Percentiles rank a stretch among this genome's conserved stretches.
Conservation (phyloP, 2,113 vertebrate genomes). For the Otus sunia region DNA sequence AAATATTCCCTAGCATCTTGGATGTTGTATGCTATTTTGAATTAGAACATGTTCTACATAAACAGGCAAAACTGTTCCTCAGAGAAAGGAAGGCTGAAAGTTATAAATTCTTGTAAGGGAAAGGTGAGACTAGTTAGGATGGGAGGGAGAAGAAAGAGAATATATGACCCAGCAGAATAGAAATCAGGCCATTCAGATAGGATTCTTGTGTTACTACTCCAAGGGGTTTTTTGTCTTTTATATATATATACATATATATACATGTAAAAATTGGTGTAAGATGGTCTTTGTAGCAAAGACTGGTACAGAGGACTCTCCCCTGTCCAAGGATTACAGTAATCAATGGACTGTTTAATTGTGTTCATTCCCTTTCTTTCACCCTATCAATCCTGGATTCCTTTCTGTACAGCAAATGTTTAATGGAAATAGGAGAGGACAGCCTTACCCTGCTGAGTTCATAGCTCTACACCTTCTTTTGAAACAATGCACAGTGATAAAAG, state of each 20-base stretch:
- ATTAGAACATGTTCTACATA: not conserved
- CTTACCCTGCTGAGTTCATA: not conserved
- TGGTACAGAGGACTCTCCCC: not conserved
- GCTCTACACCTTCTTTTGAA: not conserved
- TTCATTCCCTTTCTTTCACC: not conserved
- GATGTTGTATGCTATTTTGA: not conserved
- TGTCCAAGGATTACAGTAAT: not conserved
- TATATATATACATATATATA: too few species aligned
- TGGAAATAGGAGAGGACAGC: not conserved
- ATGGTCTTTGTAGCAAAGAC: not conserved
- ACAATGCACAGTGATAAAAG: not conserved
- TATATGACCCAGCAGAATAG: not conserved
- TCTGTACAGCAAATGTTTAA: not conserved
- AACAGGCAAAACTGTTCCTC: not conserved
- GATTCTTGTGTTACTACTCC: not conserved
- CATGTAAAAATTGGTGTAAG: not conserved
- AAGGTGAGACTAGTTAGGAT: not conserved
- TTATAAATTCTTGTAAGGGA: not conserved
- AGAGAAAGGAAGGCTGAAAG: not conserved
- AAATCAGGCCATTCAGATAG: not conserved
- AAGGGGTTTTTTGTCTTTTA: not conserved
- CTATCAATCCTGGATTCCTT: not conserved
- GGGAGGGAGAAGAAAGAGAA: not conserved
- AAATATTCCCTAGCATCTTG: not conserved
- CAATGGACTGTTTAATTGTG: not conserved